Percentiles rank a stretch among this genome's conserved stretches.
These are phyloP conservation scores for Drosophila biarmipes DNA, from an alignment of 1,140 invertebrate species.

Conservation along the genomic window DNA sequence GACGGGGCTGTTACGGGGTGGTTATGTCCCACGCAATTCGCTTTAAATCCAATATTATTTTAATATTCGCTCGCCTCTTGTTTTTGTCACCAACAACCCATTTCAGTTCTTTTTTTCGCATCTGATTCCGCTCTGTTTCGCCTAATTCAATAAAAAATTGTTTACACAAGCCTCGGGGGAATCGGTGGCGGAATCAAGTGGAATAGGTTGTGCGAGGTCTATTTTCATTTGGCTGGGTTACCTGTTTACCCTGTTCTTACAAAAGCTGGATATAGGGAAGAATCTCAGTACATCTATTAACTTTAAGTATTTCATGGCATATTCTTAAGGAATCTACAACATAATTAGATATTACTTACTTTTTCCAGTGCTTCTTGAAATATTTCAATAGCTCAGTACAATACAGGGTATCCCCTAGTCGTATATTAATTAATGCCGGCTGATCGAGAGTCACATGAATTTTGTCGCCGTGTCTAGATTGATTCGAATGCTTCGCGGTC, in stretches of 20 bases:
- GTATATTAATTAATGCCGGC: background rate
- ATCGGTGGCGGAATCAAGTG: constrained; percentile 47
- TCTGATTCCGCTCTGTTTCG: constrained; percentile 29
- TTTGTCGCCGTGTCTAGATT: constrained; percentile 76
- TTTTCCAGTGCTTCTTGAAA: no score
- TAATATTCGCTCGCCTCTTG: constrained; percentile 40
- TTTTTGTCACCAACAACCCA: constrained; percentile 31
- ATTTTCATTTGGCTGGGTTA: constrained; percentile 43
- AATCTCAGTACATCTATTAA: no score
- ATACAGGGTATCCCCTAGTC: constrained; percentile 27
- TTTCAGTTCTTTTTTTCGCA: constrained; percentile 11
- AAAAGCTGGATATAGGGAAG: no score
- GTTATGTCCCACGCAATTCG: constrained; percentile 48
- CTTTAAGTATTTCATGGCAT: no score
- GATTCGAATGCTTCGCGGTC: constrained; percentile 65
- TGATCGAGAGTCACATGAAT: constrained; percentile 68
- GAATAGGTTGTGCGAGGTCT: constrained; percentile 44
- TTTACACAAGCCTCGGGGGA: constrained; percentile 55
- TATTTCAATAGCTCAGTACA: no score
- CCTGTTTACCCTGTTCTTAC: background rate
- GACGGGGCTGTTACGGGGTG: background rate
- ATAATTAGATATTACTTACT: no score
- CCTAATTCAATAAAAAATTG: constrained; percentile 74
- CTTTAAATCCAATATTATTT: constrained; percentile 64
- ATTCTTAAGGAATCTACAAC: no score